Base-by-base conservation (phyloP, 2,888 invertebrate genomes). In the Athalia cordata region DNA sequence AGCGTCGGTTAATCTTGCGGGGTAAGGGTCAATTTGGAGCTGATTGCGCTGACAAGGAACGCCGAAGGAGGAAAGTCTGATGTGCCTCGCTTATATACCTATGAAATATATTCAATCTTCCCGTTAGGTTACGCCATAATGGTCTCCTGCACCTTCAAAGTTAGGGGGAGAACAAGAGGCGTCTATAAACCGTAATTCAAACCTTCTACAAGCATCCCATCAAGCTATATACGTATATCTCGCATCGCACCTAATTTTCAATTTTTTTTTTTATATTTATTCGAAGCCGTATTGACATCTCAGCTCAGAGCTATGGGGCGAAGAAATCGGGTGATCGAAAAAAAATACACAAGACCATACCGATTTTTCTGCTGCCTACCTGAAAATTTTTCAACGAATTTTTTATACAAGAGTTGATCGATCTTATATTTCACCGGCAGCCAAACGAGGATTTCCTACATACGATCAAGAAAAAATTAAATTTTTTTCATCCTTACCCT, bases 1-100 rank as follows among this genome's bases (percentile, higher is more conserved):
- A 75, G 75, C 75, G 61, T 75, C 78, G 59, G 78, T 78, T 79
- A 79, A 79, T 79, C 78, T 79, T 78, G 62, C 79, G 59, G 79
- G 79, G 68, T 78, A 78, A 79, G 79, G 78, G 70, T 78, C 78
- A 55, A 76, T 79, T 67, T 61, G 66, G 70, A 78, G 78, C 75
- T 79, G 78, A 79, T 79, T 79, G 68, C 75, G 75, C 75, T 62
- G 75, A 75, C 75, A 75, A 75, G 75, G 75, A 64, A 29, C n/a
- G 43, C 75, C 43, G n/a, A 64, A 45, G 29, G n/a, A 47, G 5
- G 64, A 43, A 15, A 47, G 67, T 50, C 15, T 67, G 67, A 67
- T 67, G 67, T 50, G 67, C 50, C 67, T 50, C 9, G 15, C 11
- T 8, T 62, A 70, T 55, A 52, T 43, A 55, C 29, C 57, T 50